A percentile compares a stretch with the other conserved stretches of the same genome.
These are phyloP conservation scores for Palythoa grandiflora DNA, from an alignment of 92 coral and sea anemone species.

Conservation along the genomic window DNA sequence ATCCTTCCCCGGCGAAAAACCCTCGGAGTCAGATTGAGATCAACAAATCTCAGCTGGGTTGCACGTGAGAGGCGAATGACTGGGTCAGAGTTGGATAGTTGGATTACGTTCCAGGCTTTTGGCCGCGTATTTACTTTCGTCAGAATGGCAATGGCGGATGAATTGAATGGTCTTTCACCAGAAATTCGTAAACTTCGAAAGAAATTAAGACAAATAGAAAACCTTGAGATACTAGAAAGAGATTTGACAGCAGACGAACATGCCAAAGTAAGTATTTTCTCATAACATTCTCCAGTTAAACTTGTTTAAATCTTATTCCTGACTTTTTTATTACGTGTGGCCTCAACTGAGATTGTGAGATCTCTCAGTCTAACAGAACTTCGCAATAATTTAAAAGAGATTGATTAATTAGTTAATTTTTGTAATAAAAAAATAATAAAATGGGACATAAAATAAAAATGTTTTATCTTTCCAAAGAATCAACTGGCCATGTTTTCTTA, in stretches of 20 bases:
- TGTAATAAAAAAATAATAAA: too few relatives aligned
- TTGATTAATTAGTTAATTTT: too few relatives aligned
- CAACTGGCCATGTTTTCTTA: too few relatives aligned
- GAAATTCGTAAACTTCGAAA: constrained; percentile 93
- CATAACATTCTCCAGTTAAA: not conserved
- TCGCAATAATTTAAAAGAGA: too few relatives aligned
- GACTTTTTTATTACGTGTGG: not conserved
- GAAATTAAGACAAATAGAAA: constrained; percentile 94
- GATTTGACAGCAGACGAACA: constrained; percentile 87
- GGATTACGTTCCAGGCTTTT: constrained; percentile 17
- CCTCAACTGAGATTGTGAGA: not conserved
- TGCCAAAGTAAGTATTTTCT: constrained; percentile 64
- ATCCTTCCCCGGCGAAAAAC: too few relatives aligned
- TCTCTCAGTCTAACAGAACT: too few relatives aligned
- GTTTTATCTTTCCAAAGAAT: too few relatives aligned
- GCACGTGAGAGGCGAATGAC: not conserved
- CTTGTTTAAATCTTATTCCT: too few relatives aligned
- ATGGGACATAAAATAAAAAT: too few relatives aligned
- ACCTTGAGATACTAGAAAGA: constrained; percentile 84
- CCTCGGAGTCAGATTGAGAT: too few relatives aligned
- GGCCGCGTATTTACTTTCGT: constrained; percentile 14
- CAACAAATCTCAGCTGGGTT: too few relatives aligned
- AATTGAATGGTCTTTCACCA: constrained; percentile 11
- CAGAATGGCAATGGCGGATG: constrained; percentile 23
- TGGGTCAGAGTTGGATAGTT: constrained; percentile 1